Percentiles rank a stretch among this genome's conserved stretches.
Evolutionary conservation across 2,113 vertebrate genomes (phyloP).

Genomic region (Psephotus haematonotus): DNA sequence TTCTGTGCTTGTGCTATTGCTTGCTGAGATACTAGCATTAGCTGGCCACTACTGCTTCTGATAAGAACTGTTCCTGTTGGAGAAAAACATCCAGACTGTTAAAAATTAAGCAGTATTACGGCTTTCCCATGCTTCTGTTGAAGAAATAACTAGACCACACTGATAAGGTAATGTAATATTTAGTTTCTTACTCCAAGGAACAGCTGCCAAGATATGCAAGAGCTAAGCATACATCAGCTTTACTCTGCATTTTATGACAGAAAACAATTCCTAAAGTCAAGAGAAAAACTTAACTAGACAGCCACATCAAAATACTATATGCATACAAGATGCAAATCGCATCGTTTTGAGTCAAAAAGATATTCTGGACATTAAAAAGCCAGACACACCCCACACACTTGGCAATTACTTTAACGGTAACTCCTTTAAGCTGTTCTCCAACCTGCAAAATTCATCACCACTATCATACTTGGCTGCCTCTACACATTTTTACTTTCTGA

Average conservation of each 20-base stretch:
- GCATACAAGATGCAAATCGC: background rate
- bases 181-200: background rate
- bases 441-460: background rate
- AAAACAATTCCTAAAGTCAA: background rate
- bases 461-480: background rate
- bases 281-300: background rate
- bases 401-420: background rate
- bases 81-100: slow-evolving; percentile 15
- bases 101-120: background rate
- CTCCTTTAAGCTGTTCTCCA: background rate
- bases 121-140: background rate
- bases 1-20: slow-evolving; percentile 78
- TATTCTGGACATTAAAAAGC: background rate
- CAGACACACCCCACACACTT: background rate
- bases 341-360: background rate
- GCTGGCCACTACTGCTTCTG: slow-evolving; percentile 89
- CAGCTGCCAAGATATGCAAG: background rate
- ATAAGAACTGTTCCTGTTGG: slow-evolving; percentile 89
- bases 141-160: background rate
- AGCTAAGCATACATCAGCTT: background rate
- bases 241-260: background rate
- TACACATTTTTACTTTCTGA: background rate
- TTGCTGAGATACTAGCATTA: slow-evolving; percentile 95
- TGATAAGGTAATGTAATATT: background rate
- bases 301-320: background rate